Evolutionary conservation across 2,888 invertebrate genomes (phyloP).

Genomic region (Plebejus anna): DNA sequence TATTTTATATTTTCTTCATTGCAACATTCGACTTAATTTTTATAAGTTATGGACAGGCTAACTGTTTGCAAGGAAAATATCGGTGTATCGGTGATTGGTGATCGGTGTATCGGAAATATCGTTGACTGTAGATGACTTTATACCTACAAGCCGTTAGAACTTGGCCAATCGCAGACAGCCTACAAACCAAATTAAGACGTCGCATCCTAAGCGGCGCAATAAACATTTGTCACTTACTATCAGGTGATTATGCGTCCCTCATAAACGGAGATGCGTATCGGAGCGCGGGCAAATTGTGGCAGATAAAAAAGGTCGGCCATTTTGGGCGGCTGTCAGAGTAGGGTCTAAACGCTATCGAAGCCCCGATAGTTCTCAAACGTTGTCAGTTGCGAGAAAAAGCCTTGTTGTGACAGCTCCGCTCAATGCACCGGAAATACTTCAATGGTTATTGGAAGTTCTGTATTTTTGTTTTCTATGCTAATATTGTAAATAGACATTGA

Average conservation of each 20-base stretch:
- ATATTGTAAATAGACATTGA: background rate
- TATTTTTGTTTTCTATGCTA: background rate
- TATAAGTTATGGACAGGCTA: too few species aligned
- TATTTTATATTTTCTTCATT: too few species aligned
- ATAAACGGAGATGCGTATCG: slow-evolving; percentile 53
- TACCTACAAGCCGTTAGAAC: background rate
- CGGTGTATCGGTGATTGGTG: too few species aligned
- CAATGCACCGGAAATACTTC: background rate
- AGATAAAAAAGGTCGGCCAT: slow-evolving; percentile 79
- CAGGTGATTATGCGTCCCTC: slow-evolving; percentile 43
- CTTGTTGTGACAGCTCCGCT: background rate
- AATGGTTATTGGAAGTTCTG: background rate
- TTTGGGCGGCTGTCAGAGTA: slow-evolving; percentile 68
- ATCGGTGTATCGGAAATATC: too few species aligned
- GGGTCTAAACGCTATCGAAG: slow-evolving; percentile 35
- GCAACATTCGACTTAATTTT: too few species aligned
- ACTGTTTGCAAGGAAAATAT: too few species aligned
- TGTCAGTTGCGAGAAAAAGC: background rate
- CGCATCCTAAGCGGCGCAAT: background rate
- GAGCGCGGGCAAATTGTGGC: slow-evolving; percentile 74
- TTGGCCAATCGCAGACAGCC: background rate
- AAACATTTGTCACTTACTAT: slow-evolving; percentile 22
- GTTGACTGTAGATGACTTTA: background rate
- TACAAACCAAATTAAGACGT: background rate
- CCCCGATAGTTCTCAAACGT: background rate